phyloP scores from a whole-genome alignment of 2,888 invertebrate genomes.

The Lepidocyrtoides sp. region DNA sequence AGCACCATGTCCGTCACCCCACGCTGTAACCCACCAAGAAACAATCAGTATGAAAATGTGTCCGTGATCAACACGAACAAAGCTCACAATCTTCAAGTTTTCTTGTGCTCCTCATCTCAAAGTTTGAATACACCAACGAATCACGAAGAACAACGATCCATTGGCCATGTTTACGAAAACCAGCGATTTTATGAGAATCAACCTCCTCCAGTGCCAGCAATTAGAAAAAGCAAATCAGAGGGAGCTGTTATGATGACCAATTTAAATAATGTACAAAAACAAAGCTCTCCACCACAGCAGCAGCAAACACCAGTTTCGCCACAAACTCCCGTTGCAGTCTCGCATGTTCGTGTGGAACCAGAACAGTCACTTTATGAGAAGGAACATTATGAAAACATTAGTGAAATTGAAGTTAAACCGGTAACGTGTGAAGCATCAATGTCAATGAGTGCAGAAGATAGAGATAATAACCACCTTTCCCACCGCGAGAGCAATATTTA shows the following conservation, averaged over 20 bases:
- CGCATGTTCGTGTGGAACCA: slow-evolving; percentile 50
- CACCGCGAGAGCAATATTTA: slow-evolving; percentile 82
- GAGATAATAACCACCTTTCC: neutral
- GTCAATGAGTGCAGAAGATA: neutral
- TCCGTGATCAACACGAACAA: slow-evolving; percentile 51
- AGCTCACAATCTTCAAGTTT: slow-evolving; percentile 55
- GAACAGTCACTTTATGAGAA: slow-evolving; percentile 52
- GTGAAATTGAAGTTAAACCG: slow-evolving; percentile 78
- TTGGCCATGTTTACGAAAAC: slow-evolving; percentile 82
- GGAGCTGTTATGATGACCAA: slow-evolving; percentile 43
- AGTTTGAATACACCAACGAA: slow-evolving; percentile 37
- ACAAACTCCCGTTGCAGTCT: slow-evolving; percentile 15
- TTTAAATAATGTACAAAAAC: slow-evolving; percentile 4
- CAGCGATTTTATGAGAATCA: slow-evolving; percentile 83
- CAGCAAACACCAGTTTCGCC: neutral
- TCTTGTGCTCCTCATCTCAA: slow-evolving; percentile 64
- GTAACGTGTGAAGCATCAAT: neutral
- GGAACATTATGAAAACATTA: slow-evolving; percentile 83
- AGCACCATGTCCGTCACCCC: slow-evolving; percentile 24
- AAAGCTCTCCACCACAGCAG: slow-evolving; percentile 1
- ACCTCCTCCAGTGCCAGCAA: slow-evolving; percentile 57
- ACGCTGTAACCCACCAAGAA: slow-evolving; percentile 4
- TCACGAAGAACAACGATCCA: neutral
- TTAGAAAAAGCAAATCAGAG: slow-evolving; percentile 68
- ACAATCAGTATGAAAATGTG: slow-evolving; percentile 77